phyloP scores from a whole-genome alignment of 2,113 vertebrate genomes.

The Leptodactylus fuscus region DNA sequence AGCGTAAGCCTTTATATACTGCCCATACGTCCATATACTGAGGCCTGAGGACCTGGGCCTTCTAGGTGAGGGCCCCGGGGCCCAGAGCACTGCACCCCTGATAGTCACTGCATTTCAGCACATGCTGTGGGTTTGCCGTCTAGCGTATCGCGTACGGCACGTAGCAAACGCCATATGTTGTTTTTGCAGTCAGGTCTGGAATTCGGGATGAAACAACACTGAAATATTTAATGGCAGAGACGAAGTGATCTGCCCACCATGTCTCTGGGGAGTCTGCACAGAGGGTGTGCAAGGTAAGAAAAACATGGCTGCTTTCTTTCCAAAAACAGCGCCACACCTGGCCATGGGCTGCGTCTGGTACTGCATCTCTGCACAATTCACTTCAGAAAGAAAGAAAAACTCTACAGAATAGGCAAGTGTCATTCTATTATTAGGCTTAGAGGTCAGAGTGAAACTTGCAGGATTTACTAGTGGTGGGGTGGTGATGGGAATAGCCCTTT shows the following conservation, averaged over 20 bases:
- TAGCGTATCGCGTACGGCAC: not conserved
- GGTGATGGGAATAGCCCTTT: no score
- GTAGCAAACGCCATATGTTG: slow-evolving; percentile 5
- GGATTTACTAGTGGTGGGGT: no score
- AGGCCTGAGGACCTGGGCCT: not conserved
- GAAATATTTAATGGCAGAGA: not conserved
- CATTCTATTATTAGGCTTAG: no score
- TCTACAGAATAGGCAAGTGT: no score
- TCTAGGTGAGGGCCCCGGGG: no score
- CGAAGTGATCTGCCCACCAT: not conserved
- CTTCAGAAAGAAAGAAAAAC: no score
- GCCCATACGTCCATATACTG: not conserved
- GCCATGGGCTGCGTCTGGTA: no score
- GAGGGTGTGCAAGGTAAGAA: not conserved
- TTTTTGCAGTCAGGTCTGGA: slow-evolving; percentile 8
- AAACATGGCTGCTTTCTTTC: no score
- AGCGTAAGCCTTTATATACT: not conserved
- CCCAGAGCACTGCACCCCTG: no score
- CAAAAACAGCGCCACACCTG: no score
- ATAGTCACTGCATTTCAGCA: not conserved
- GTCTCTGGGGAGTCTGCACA: not conserved
- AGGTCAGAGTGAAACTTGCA: no score
- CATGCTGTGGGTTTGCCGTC: not conserved
- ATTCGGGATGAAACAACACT: slow-evolving; percentile 3
- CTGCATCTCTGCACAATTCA: no score